phyloP scores from a whole-genome alignment of 2,113 vertebrate species.

The Redunca redunca region DNA sequence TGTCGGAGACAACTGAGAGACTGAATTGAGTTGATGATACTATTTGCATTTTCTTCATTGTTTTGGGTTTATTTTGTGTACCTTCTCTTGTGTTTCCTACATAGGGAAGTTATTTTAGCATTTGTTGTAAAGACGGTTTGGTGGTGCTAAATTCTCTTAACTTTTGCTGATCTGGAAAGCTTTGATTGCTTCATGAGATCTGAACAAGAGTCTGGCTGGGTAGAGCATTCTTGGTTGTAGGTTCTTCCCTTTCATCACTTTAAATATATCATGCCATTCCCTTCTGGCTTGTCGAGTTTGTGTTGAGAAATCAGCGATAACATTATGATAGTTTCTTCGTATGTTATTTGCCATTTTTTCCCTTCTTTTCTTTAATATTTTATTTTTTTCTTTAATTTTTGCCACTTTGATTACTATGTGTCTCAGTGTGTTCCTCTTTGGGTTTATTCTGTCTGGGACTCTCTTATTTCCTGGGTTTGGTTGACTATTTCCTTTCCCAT shows the following conservation, averaged over 20 bases:
- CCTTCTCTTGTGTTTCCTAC: background rate
- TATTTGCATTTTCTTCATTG: background rate
- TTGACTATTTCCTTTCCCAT: background rate
- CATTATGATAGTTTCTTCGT: background rate
- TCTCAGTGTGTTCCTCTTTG: background rate
- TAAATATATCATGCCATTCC: background rate
- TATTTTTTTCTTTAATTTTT: background rate
- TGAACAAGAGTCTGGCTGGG: background rate
- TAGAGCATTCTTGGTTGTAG: background rate
- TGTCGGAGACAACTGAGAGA: background rate
- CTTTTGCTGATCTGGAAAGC: background rate
- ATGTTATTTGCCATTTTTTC: background rate
- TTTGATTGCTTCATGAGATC: background rate
- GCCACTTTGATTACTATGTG: background rate
- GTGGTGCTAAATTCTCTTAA: background rate
- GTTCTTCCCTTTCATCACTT: background rate
- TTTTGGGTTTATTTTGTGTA: background rate
- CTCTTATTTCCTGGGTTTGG: background rate
- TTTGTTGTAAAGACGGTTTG: background rate
- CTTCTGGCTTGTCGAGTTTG: background rate
- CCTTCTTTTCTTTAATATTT: background rate
- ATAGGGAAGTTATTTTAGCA: background rate
- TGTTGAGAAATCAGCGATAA: background rate
- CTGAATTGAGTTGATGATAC: background rate
- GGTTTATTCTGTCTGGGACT: background rate